These are phyloP conservation scores for Cephalophus harveyi DNA, from an alignment of 2,113 vertebrate genomes.

Conservation along the genomic window DNA sequence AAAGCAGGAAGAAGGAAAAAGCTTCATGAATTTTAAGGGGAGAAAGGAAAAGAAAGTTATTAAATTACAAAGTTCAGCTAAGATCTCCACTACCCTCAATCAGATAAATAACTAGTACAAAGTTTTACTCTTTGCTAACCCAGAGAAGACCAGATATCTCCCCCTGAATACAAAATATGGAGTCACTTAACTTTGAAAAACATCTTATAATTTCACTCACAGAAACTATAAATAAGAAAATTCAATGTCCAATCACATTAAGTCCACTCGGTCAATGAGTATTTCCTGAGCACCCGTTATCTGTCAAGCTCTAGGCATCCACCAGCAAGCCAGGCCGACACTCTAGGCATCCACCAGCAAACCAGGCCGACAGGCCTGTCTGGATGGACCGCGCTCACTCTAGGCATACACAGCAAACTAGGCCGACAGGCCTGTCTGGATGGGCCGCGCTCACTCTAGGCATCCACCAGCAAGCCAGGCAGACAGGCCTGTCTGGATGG, in stretches of 20 bases:
- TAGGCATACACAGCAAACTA: not conserved
- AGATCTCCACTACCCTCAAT: not conserved
- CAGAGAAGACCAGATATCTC: not conserved
- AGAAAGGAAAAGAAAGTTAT: not conserved
- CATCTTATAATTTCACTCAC: not conserved
- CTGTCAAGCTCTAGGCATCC: not conserved
- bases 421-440: not conserved
- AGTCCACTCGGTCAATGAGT: not conserved
- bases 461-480: not conserved
- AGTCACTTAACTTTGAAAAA: not conserved
- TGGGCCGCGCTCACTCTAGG: not conserved
- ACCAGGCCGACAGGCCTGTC: not conserved
- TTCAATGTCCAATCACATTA: not conserved
- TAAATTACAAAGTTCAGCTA: not conserved
- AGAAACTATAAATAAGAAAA: not conserved
- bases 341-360: fast-evolving
- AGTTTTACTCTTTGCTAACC: not conserved
- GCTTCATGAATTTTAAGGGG: not conserved
- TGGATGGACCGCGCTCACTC: too few species aligned
- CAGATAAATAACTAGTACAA: not conserved
- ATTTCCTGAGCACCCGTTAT: not conserved
- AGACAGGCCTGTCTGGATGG: too few species aligned
- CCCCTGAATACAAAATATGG: not conserved
- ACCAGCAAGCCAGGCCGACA: not conserved
- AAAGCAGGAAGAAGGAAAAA: not conserved